Evolutionary conservation across 2,797 vertebrate species (phyloP).

Genomic region (Acanthurus lineatus): DNA sequence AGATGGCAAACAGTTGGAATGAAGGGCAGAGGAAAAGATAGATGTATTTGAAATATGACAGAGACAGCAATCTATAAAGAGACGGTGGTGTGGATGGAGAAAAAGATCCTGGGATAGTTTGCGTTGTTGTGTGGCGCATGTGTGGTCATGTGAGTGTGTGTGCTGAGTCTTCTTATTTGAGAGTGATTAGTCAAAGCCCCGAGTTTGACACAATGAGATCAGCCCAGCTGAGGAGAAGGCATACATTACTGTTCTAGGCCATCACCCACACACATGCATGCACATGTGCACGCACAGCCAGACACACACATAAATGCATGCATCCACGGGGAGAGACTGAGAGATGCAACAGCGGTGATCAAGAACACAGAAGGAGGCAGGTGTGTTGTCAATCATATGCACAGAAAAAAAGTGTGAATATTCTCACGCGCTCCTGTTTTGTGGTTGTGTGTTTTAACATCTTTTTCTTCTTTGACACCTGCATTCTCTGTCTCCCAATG

Average conservation of each 20-base stretch:
- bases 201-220: slow-evolving; percentile 89
- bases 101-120: slow-evolving; percentile 17
- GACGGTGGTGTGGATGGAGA: slow-evolving; percentile 24
- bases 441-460: slow-evolving; percentile 1
- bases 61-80: slow-evolving; percentile 28
- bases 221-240: slow-evolving; percentile 82
- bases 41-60: slow-evolving; percentile 33
- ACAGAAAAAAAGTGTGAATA: not conserved
- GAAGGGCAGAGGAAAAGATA: slow-evolving; percentile 18
- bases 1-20: slow-evolving; percentile 43
- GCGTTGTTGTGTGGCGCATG: slow-evolving; percentile 23
- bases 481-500: not conserved
- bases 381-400: slow-evolving; percentile 40
- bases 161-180: slow-evolving; percentile 82
- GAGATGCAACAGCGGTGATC: slow-evolving; percentile 8
- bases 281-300: slow-evolving; percentile 15
- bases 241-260: slow-evolving; percentile 86
- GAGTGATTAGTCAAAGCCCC: slow-evolving; percentile 87
- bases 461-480: slow-evolving; percentile 8
- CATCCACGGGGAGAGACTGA: slow-evolving; percentile 28
- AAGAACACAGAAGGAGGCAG: slow-evolving; percentile 24
- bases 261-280: slow-evolving; percentile 63
- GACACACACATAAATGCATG: slow-evolving; percentile 13
- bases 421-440: not conserved
- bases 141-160: slow-evolving; percentile 42